Conservation (phyloP, 2,888 invertebrate genomes). For the Leucophora obtusa region DNA sequence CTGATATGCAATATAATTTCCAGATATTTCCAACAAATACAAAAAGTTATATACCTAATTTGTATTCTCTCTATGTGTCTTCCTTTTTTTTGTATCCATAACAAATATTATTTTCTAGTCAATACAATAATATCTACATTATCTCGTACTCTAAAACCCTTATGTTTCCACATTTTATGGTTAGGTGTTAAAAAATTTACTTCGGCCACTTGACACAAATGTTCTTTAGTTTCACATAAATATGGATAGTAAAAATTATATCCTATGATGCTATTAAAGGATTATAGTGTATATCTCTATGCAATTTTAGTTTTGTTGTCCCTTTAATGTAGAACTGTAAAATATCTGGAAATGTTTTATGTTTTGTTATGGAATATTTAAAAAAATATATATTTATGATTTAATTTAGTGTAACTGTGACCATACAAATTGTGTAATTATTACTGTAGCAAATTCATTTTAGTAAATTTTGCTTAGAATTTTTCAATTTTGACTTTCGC, state of each 20-base stretch:
- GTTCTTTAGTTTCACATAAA: slow-evolving; percentile 4
- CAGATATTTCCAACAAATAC: too few relatives aligned
- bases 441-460: not conserved
- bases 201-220: slow-evolving; percentile 57
- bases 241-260: not conserved
- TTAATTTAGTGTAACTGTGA: not conserved
- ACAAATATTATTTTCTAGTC: slow-evolving; percentile 28
- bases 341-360: not conserved
- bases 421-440: not conserved
- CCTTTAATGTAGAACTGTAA: slow-evolving; percentile 5
- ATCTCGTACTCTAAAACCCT: not conserved
- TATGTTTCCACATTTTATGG: slow-evolving; percentile 35
- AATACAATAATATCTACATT: not conserved
- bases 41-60: too few relatives aligned
- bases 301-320: not conserved
- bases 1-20: too few relatives aligned
- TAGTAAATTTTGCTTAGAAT: too few relatives aligned
- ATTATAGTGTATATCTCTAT: not conserved
- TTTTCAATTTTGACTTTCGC: too few relatives aligned
- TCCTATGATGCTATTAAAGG: not conserved
- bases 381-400: not conserved
- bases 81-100: slow-evolving; percentile 31
- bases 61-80: not conserved
- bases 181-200: slow-evolving; percentile 57
- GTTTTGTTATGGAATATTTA: not conserved